These are phyloP conservation scores for Kryptolebias ocellatus DNA, from an alignment of 2,797 vertebrate species.

Conservation along the genomic window DNA sequence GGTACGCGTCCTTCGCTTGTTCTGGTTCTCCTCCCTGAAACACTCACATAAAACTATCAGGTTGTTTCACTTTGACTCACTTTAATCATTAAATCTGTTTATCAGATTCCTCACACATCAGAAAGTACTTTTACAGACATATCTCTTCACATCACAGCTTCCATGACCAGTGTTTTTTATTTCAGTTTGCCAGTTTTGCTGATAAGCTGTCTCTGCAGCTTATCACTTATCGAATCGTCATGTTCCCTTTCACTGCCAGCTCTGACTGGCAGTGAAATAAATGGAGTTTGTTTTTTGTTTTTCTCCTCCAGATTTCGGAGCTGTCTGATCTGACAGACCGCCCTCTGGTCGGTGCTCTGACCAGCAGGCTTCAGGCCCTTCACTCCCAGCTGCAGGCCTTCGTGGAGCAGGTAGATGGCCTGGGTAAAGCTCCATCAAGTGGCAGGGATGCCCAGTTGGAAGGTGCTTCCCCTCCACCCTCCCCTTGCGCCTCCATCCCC, in stretches of 20 bases:
- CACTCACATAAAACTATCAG: background rate
- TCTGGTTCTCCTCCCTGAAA: background rate
- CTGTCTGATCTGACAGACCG: conserved; percentile 78
- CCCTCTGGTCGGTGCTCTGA: conserved; percentile 89
- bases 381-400: conserved; percentile 91
- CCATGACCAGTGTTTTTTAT: background rate
- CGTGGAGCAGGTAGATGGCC: conserved; percentile 85
- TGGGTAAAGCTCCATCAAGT: conserved; percentile 71
- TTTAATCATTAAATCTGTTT: background rate
- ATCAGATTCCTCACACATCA: background rate
- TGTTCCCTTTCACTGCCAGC: background rate
- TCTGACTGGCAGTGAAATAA: background rate
- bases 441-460: conserved; percentile 79
- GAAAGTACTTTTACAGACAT: background rate
- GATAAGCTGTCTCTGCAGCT: too few relatives aligned
- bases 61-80: background rate
- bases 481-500: conserved; percentile 47
- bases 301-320: conserved; percentile 58
- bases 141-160: background rate
- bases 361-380: conserved; percentile 87
- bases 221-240: background rate
- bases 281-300: background rate
- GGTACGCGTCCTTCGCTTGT: conserved; percentile 38
- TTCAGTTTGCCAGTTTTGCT: too few relatives aligned
- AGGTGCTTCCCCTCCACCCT: conserved; percentile 65